Evolutionary conservation across 2,888 invertebrate genomes (phyloP), one percentile per base, ranked within the genome.

Genomic region (Graphium colonna): DNA sequence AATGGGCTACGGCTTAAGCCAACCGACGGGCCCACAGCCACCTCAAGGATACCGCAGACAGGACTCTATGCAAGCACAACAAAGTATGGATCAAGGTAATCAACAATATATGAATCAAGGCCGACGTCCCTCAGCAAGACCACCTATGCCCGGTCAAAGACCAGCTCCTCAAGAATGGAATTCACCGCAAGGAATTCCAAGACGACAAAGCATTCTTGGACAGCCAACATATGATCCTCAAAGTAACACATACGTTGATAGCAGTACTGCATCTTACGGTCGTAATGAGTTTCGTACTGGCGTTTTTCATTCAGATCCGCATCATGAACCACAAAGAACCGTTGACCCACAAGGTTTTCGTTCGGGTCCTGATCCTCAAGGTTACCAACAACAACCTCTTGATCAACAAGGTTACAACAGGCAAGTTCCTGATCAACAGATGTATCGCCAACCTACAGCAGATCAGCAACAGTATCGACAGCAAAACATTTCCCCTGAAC

Each of bases 381-480:
- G 65, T 28, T 82, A 83, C 58, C 69, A 90, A 61, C 82, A 88
- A 56, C 80, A 62, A 52, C 45, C 67, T 13, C 59, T 63, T 5
- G 67, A 73, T 48, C 74, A 76, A 56, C 72, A 74, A 58, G 68
- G 56, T n/a, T 77, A 77, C 55, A 21, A 21, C 5, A 69, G 77
- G 49, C 79, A 79, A 63, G 63, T 62, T 21, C 59, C 67, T 2
- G 70, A 76, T 51, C 78, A 79, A 55, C 77, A 78, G 60, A 63
- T 67, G 55, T 75, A 75, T 57, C 70, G 74, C 8, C 76, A 75
- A 61, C 61, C 67, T 40, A 57, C 73, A 61, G 38, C 69, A 65
- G 64, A 71, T 62, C 75, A 90, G 68, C 77, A 92, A 58, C 84
- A 80, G 60, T 91, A 91, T 33, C 73, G 90, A 59, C 82, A 86